Evolutionary conservation across 2,888 invertebrate species (phyloP), one percentile per base, ranked within the genome.

Genomic region (Dioctria linearis): DNA sequence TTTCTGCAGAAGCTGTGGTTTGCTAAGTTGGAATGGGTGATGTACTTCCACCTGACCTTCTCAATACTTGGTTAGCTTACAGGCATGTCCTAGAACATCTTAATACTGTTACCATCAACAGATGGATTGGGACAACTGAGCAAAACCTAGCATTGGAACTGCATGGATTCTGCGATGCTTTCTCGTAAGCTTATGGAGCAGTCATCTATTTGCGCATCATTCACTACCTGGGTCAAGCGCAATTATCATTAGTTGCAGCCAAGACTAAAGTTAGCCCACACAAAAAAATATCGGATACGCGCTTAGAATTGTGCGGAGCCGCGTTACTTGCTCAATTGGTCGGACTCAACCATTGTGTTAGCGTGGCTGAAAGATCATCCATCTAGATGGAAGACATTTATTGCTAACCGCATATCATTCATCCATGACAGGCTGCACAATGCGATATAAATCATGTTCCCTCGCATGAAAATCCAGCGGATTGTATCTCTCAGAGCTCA

Each of bases 381-480:
- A n/a, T n/a, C n/a, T n/a, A n/a, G n/a, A n/a, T n/a, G n/a, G n/a
- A n/a, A n/a, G n/a, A n/a, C n/a, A n/a, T n/a, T n/a, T n/a, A n/a
- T n/a, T n/a, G n/a, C n/a, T n/a, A n/a, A n/a, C n/a, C 5, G 39
- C 73, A 4, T 49, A 49, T 49, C 49, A 6, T 9, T 49, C 5
- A 49, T 49, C 9, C 49, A 49, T 49, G 5, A 49, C 5, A 49
- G 9, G 49, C 5, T 49, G 9, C 49, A 5, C 49, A 49, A 49
- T 3, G 71, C 79, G 3, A 67, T 65, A n/a, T 82, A 80, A 46
- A 80, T 73, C 71, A 82, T 71, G 81, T n/a, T 13, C 61, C 59
- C 0, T 78, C 81, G 0, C 40, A 59, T 0, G 71, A 82, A 71
- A 83, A 83, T 79, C 82, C 83, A 39, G 46, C 83, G 65, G 81